These are phyloP conservation scores for Diabrotica undecimpunctata DNA, from an alignment of 1,140 invertebrate species.

Conservation along the genomic window DNA sequence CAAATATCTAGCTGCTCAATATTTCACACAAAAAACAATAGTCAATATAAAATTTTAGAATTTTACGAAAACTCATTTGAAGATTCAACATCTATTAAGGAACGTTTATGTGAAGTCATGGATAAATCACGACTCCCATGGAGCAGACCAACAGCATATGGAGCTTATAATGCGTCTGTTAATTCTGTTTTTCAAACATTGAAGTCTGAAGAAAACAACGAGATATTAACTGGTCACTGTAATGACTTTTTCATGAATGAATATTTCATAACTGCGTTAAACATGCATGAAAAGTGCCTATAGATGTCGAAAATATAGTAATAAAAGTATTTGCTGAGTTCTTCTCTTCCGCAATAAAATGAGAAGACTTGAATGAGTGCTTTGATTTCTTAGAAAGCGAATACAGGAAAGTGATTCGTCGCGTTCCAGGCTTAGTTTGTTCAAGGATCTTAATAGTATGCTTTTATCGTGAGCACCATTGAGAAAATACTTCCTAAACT, in stretches of 20 bases:
- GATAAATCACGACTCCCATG: background rate
- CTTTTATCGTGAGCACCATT: too few species aligned
- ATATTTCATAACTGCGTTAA: background rate
- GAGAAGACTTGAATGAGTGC: too few species aligned
- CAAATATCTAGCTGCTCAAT: background rate
- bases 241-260: too few species aligned
- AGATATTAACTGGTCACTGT: background rate
- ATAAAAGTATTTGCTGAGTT: background rate
- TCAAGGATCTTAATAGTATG: too few species aligned
- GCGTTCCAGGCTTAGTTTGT: too few species aligned
- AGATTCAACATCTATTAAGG: background rate
- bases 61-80: background rate
- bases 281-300: background rate
- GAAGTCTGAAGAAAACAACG: background rate
- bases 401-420: too few species aligned
- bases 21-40: background rate
- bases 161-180: background rate
- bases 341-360: too few species aligned
- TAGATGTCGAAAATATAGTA: background rate
- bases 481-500: too few species aligned
- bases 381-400: too few species aligned
- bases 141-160: background rate
- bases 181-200: background rate
- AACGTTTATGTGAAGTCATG: background rate
- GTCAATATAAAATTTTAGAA: background rate